These are phyloP conservation scores for Drosophila athabasca DNA, from an alignment of 1,140 invertebrate species.

Conservation along the genomic window DNA sequence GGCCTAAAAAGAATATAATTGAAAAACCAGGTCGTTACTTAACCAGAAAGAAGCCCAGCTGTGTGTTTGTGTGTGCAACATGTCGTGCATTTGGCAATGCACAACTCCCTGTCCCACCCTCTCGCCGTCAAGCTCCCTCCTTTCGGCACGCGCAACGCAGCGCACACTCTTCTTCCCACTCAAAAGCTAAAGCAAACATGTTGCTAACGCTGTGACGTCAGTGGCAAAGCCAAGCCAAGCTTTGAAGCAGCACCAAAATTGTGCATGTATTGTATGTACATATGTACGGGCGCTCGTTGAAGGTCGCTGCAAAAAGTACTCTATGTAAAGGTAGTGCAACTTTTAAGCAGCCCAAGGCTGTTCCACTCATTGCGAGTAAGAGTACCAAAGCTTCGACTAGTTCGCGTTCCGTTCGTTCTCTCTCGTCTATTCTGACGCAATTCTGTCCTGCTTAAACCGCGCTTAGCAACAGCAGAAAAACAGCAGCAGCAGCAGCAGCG, in stretches of 20 bases:
- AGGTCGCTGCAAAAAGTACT: background rate
- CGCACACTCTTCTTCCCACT: background rate
- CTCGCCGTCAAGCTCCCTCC: slow-evolving; percentile 9
- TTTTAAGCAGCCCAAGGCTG: background rate
- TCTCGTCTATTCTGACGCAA: background rate
- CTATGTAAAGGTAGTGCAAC: background rate
- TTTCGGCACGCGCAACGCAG: background rate
- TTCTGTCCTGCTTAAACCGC: slow-evolving; percentile 28
- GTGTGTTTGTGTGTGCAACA: slow-evolving; percentile 22
- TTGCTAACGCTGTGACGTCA: slow-evolving; percentile 69
- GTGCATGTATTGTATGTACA: too few relatives aligned
- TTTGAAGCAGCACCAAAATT: slow-evolving; percentile 26
- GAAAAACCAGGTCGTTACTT: slow-evolving; percentile 77
- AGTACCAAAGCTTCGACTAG: too few relatives aligned
- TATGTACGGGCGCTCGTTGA: background rate
- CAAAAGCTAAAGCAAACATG: slow-evolving; percentile 42
- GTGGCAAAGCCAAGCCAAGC: slow-evolving; percentile 29
- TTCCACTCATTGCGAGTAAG: background rate
- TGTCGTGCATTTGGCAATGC: slow-evolving; percentile 50
- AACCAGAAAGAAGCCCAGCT: slow-evolving; percentile 56
- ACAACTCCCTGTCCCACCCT: slow-evolving; percentile 14
- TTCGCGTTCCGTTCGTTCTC: too few relatives aligned
- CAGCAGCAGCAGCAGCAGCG: slow-evolving; percentile 26
- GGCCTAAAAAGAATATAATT: slow-evolving; percentile 31
- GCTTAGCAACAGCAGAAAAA: slow-evolving; percentile 36